Conservation (phyloP, 2,888 invertebrate species). For the Drosophila buzzatii region DNA sequence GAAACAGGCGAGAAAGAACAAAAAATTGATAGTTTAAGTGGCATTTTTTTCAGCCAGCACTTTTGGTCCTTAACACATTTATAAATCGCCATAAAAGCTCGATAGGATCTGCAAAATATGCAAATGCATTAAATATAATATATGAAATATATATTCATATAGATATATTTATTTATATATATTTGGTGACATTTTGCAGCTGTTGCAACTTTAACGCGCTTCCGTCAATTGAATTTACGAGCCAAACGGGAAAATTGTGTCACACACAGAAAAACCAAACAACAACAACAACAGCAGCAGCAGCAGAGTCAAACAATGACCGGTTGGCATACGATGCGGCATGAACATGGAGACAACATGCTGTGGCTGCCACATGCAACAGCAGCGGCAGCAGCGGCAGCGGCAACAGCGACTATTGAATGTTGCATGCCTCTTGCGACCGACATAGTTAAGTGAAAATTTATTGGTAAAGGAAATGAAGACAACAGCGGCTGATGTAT, state of each 20-base stretch:
- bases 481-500: slow-evolving; percentile 65
- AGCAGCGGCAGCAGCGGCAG: background rate
- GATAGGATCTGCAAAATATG: slow-evolving; percentile 32
- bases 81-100: slow-evolving; percentile 30
- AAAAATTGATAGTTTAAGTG: background rate
- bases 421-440: slow-evolving; percentile 56
- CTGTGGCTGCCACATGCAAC: slow-evolving; percentile 16
- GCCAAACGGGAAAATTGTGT: slow-evolving; percentile 75
- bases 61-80: slow-evolving; percentile 40
- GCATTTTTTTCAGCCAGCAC: slow-evolving; percentile 6
- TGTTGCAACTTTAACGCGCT: slow-evolving; percentile 71
- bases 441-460: slow-evolving; percentile 77
- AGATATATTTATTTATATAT: slow-evolving; percentile 47
- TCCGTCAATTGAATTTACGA: slow-evolving; percentile 77
- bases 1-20: slow-evolving; percentile 5
- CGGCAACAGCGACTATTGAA: slow-evolving; percentile 26
- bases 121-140: slow-evolving; percentile 60
- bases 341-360: slow-evolving; percentile 20
- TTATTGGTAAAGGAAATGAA: slow-evolving; percentile 75
- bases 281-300: slow-evolving; percentile 2
- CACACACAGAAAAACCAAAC: slow-evolving; percentile 45
- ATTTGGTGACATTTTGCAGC: slow-evolving; percentile 32
- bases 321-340: slow-evolving; percentile 16
- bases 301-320: slow-evolving; percentile 38
- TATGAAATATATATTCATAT: slow-evolving; percentile 14